Percentiles rank a stretch among this genome's conserved stretches.
Evolutionary conservation across 2,888 invertebrate species (phyloP).

Genomic region (Pristionchus maxplancki): DNA sequence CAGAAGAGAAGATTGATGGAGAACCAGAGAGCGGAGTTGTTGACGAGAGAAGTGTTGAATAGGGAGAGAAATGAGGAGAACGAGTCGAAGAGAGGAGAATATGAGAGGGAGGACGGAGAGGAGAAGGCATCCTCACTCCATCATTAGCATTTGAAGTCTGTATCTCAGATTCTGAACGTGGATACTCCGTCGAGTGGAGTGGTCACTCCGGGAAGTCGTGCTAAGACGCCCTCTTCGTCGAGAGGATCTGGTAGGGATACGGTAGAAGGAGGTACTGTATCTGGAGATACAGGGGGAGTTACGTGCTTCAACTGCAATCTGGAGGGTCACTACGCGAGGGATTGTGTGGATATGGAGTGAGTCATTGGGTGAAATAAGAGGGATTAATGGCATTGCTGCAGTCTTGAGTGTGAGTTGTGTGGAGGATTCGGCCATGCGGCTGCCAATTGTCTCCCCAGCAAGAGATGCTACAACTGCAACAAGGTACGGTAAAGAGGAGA

Average conservation of each 20-base stretch:
- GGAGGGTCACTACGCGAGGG: conserved; percentile 27
- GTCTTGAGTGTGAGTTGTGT: conserved; percentile 26
- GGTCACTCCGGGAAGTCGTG: background rate
- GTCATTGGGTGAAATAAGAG: background rate
- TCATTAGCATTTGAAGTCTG: background rate
- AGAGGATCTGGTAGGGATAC: conserved; percentile 1
- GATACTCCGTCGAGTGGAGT: background rate
- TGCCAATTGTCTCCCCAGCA: conserved; percentile 5
- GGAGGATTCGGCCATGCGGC: conserved; percentile 9
- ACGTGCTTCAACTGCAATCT: conserved; percentile 15
- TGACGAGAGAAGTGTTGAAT: conserved; percentile 17
- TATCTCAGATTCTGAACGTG: background rate
- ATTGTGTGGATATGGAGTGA: conserved; percentile 23
- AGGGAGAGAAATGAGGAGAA: conserved; percentile 12
- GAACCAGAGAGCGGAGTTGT: background rate
- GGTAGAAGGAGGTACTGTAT: too few relatives aligned
- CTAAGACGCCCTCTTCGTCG: background rate
- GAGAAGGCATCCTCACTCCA: background rate
- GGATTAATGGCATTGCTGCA: background rate
- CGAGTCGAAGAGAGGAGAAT: background rate
- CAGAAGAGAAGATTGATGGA: background rate
- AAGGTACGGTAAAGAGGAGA: background rate
- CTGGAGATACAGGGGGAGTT: background rate
- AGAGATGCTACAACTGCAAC: conserved; percentile 49
- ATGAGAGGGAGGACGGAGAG: background rate